These are phyloP conservation scores for Cryptoprocta ferox DNA, from an alignment of 2,797 vertebrate species.

Conservation along the genomic window DNA sequence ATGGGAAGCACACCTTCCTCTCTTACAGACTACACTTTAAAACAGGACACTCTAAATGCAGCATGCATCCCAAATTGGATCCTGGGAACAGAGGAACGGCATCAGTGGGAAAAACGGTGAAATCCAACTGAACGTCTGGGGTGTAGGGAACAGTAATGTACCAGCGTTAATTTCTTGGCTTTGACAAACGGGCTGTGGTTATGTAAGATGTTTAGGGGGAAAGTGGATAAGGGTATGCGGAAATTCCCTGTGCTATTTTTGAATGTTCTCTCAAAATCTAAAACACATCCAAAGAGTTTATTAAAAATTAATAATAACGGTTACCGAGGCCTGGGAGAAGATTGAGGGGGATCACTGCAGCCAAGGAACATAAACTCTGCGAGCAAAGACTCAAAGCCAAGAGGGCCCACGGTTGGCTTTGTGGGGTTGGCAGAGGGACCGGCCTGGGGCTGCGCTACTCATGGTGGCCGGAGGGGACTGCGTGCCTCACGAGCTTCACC, in stretches of 20 bases:
- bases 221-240: not conserved
- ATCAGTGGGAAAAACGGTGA: not conserved
- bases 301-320: not conserved
- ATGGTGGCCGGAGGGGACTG: fast-evolving
- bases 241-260: not conserved
- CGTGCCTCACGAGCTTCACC: too few species aligned
- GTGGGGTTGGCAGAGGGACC: not conserved
- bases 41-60: not conserved
- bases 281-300: not conserved
- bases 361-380: not conserved
- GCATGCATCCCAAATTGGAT: not conserved
- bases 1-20: not conserved
- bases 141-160: not conserved
- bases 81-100: not conserved
- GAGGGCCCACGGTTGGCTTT: not conserved
- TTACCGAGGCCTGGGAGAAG: not conserved
- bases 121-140: not conserved
- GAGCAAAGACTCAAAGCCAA: not conserved
- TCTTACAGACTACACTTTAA: not conserved
- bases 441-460: not conserved
- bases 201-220: not conserved
- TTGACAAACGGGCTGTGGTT: not conserved
- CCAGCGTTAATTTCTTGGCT: not conserved
- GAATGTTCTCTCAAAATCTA: not conserved
- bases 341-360: not conserved